Evolutionary conservation across 2,888 invertebrate genomes (phyloP).

Genomic region (Melanargia galathea): DNA sequence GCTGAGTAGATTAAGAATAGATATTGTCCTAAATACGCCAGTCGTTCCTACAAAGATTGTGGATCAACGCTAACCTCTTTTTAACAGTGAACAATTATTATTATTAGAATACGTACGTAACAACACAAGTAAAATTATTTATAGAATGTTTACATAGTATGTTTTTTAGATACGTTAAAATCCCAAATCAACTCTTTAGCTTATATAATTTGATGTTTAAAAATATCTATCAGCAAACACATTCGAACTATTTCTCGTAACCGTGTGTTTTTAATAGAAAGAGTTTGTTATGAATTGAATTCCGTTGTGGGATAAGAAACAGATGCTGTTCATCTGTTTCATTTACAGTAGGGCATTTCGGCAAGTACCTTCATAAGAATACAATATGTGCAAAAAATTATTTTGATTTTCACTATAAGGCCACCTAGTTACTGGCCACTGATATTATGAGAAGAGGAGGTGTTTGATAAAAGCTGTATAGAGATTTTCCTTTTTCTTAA

Average conservation of each 20-base stretch:
- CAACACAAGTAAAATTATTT: too few species aligned
- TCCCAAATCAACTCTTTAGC: neutral
- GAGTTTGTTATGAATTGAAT: slow-evolving; percentile 1
- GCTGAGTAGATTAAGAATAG: neutral
- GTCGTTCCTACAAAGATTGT: neutral
- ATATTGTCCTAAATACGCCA: neutral
- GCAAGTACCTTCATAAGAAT: too few species aligned
- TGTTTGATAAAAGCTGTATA: too few species aligned
- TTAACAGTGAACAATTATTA: neutral
- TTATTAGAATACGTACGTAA: too few species aligned
- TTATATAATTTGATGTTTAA: too few species aligned
- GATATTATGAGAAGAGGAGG: too few species aligned
- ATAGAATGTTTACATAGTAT: too few species aligned
- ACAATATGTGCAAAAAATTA: too few species aligned
- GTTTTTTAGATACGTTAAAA: neutral
- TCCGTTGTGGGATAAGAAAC: neutral
- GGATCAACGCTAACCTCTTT: neutral
- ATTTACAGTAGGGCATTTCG: neutral
- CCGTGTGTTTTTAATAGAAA: neutral
- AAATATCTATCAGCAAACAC: neutral
- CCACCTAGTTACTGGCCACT: too few species aligned
- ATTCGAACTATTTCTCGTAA: neutral
- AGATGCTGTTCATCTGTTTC: neutral
- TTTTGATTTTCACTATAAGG: too few species aligned
- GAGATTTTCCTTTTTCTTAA: too few species aligned